Evolutionary conservation across 2,888 invertebrate species (phyloP).

Genomic region (Ceraclea dissimilis): DNA sequence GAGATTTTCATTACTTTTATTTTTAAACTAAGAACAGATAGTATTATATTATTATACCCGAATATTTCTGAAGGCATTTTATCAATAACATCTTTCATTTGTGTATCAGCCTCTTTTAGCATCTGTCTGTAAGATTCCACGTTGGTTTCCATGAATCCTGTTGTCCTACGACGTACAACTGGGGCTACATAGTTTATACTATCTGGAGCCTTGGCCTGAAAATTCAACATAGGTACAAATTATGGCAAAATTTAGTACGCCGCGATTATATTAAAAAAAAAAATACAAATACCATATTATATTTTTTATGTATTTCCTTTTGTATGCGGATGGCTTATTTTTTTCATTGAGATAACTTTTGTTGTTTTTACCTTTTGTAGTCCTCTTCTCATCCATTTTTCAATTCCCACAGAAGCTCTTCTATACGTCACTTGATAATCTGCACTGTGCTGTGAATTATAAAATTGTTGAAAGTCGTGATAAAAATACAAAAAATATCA

Average conservation of each 20-base stretch:
- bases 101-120: constrained; percentile 60
- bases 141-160: constrained; percentile 63
- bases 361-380: constrained; percentile 13
- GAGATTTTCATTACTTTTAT: too few species aligned
- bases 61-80: constrained; percentile 77
- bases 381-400: constrained; percentile 38
- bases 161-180: constrained; percentile 40
- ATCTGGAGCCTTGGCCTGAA: neutral
- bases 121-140: constrained; percentile 57
- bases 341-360: too few species aligned
- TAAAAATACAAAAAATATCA: neutral
- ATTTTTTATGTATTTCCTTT: too few species aligned
- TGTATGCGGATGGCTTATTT: too few species aligned
- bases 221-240: neutral
- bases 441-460: neutral
- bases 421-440: constrained; percentile 39
- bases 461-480: too few species aligned
- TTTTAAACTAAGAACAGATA: too few species aligned
- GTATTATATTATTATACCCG: constrained; percentile 35
- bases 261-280: too few species aligned
- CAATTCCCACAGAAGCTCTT: constrained; percentile 43
- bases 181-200: neutral
- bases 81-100: constrained; percentile 74
- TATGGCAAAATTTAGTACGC: too few species aligned
- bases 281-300: too few species aligned